Percentiles rank a stretch among this genome's conserved stretches.
Conservation (phyloP, 2,888 invertebrate species). For the Conistra vaccinii region DNA sequence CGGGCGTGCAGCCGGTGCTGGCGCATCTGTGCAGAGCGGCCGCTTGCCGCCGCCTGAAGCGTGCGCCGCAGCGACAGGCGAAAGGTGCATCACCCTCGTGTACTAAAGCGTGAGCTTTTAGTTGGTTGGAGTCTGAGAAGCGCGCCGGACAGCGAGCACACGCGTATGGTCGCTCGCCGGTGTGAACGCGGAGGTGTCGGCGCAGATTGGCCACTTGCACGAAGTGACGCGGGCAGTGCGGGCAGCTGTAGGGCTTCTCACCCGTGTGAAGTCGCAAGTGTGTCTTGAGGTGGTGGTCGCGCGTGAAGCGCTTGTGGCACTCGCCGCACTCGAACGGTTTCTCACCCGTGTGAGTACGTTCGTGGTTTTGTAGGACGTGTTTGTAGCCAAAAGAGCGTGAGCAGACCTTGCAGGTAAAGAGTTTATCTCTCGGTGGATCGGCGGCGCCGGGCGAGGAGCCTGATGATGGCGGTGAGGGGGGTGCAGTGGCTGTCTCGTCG, state of each 20-base stretch:
- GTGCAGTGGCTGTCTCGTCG: constrained; percentile 81
- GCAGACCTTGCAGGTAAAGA: constrained; percentile 97
- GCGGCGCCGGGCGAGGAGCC: constrained; percentile 88
- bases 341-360: constrained; percentile 98
- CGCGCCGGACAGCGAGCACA: constrained; percentile 96
- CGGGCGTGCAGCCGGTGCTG: constrained; percentile 82
- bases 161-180: constrained; percentile 97
- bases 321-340: constrained; percentile 98
- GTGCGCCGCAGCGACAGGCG: constrained; percentile 95
- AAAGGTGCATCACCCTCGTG: constrained; percentile 98
- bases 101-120: constrained; percentile 96
- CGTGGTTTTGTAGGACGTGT: constrained; percentile 98
- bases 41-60: constrained; percentile 96
- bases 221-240: constrained; percentile 97
- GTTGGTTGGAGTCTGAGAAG: constrained; percentile 97
- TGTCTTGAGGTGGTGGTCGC: constrained; percentile 98
- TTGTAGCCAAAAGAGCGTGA: constrained; percentile 98
- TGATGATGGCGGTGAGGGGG: constrained; percentile 86
- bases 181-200: constrained; percentile 97
- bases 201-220: constrained; percentile 98
- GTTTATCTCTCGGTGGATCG: constrained; percentile 93
- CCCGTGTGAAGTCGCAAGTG: constrained; percentile 98
- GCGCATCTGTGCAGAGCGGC: constrained; percentile 96
- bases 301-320: constrained; percentile 97
- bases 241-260: constrained; percentile 97